Percentiles rank a stretch among this genome's conserved stretches.
Evolutionary conservation across 37 sponge, comb jelly and placozoan genomes (phyloP).

Genomic region (Beroe ovata): DNA sequence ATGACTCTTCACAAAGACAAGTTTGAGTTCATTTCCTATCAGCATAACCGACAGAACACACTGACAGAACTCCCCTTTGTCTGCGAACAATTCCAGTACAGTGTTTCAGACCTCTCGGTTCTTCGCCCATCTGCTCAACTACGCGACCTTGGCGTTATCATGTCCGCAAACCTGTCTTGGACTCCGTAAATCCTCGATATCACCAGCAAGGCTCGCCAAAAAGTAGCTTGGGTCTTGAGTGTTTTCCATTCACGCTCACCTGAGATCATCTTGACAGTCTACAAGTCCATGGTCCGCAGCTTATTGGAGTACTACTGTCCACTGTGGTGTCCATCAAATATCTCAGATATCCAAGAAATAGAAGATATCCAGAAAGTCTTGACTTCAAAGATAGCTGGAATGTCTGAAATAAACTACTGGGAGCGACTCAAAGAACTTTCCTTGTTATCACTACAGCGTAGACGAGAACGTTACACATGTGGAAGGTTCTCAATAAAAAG

Average conservation of each 20-base stretch:
- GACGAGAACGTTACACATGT: background rate
- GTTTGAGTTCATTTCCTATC: too few species aligned
- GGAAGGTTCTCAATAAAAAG: background rate
- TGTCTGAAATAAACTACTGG: background rate
- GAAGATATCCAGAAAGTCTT: background rate
- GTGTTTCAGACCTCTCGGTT: background rate
- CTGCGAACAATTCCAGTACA: background rate
- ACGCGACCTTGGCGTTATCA: background rate
- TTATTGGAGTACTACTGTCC: conserved; percentile 11
- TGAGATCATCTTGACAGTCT: background rate
- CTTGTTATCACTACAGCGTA: background rate
- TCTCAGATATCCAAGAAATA: background rate
- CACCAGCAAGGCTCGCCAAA: conserved; percentile 3
- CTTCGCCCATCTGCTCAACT: background rate
- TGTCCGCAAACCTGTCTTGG: background rate
- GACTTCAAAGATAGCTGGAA: background rate
- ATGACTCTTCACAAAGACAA: too few species aligned
- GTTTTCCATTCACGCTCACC: background rate
- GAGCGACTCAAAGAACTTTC: background rate
- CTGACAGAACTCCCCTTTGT: background rate
- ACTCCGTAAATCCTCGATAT: background rate
- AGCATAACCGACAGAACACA: too few species aligned
- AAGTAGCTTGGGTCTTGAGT: conserved; percentile 14
- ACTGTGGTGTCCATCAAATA: background rate
- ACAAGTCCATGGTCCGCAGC: conserved; percentile 20